Conservation (phyloP, 1,140 invertebrate species). For the Phymorhynchus buccinoides region DNA sequence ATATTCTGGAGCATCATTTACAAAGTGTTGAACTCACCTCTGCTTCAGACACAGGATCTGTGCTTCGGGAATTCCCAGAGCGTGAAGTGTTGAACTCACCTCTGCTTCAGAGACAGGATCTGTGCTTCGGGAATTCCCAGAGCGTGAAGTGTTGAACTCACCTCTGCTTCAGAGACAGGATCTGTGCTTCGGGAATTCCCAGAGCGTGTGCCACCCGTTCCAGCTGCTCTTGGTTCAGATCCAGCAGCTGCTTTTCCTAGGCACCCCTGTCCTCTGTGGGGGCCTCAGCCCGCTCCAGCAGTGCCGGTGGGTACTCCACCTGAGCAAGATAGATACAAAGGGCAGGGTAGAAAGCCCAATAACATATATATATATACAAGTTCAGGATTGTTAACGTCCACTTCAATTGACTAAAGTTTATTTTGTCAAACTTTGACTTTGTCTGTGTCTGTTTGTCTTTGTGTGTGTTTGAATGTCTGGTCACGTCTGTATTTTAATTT, state of each 20-base stretch:
- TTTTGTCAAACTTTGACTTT: too few relatives aligned
- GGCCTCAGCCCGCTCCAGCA: not conserved
- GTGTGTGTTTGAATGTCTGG: conserved; percentile 8
- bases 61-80: too few relatives aligned
- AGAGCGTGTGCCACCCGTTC: not conserved
- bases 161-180: conserved; percentile 1
- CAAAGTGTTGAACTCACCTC: too few relatives aligned
- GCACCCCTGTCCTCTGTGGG: not conserved
- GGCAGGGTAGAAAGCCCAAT: not conserved
- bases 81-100: too few relatives aligned
- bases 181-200: not conserved
- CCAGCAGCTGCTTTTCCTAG: not conserved
- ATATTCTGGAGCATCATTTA: too few relatives aligned
- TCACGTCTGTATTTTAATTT: not conserved
- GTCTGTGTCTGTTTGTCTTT: not conserved
- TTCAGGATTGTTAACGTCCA: too few relatives aligned
- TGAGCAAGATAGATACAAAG: too few relatives aligned
- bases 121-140: too few relatives aligned
- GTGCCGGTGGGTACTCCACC: not conserved
- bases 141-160: too few relatives aligned
- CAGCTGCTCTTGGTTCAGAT: not conserved
- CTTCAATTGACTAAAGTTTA: too few relatives aligned
- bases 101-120: too few relatives aligned
- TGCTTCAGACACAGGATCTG: too few relatives aligned
- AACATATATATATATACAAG: not conserved